Base-by-base conservation (phyloP, 2,113 vertebrate genomes). In the Emydura subglobosa region DNA sequence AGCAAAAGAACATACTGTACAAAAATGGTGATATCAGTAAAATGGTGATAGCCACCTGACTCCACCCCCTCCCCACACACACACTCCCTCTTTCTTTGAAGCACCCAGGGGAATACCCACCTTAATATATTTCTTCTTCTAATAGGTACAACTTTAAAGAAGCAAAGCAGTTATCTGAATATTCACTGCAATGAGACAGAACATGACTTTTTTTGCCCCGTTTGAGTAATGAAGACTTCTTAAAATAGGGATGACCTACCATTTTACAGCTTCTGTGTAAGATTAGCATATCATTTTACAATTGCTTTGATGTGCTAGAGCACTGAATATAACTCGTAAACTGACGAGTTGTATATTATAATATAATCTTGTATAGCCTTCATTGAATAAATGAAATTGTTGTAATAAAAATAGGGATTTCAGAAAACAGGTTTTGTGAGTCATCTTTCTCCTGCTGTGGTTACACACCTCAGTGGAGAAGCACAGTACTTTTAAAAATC, bases 161-260 rank as follows among this genome's bases (percentile, higher is more conserved):
- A 89, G 51, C 0, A 1, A 74, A 4, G 5, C 8, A 76, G 34
- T 76, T 78, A 31, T 81, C 61, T 82, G 65, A 87, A 31, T 1
- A 3, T 3, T 76, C 31, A 85, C 5, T 21, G 2, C 5, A 92
- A 14, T n/a, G n/a, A 79, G 74, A 57, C 5, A 19, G 6, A 5
- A 14, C 53, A 3, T 44, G 78, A 10, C 34, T 72, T 13, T 27
- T 3, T 3, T 74, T 79, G 12, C 10, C 1, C 0, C 0, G 42
- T 91, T 25, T 76, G 4, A 54, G 27, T 55, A 76, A 42, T 68
- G 12, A 50, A 2, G 7, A 55, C 2, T 21, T 24, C 16, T 76
- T 88, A 86, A 86, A 94, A 49, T 17, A 59, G 1, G 4, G 3
- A 0, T 78, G 16, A 68, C 14, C 3, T 91, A 49, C 2, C 2